phyloP scores from a whole-genome alignment of 2,113 vertebrate genomes.

The Chaetodon auriga region DNA sequence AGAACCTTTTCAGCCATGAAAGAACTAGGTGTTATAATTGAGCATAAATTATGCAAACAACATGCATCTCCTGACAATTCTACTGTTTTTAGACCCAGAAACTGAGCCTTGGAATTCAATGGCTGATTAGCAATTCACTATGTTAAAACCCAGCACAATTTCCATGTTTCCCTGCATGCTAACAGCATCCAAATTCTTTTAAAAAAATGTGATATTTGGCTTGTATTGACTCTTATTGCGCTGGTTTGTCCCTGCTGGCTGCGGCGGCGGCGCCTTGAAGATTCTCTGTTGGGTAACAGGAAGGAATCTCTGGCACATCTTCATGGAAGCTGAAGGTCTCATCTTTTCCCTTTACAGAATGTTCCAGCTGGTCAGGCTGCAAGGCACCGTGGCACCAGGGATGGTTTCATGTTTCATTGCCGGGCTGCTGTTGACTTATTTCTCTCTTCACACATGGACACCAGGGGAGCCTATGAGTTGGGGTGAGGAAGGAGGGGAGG shows the following conservation, averaged over 20 bases:
- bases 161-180: constrained; percentile 1
- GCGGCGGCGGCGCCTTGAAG: constrained; percentile 12
- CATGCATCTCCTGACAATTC: constrained; percentile 29
- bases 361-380: constrained; percentile 65
- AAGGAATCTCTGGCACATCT: constrained; percentile 44
- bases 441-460: constrained; percentile 37
- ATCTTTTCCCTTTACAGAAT: constrained; percentile 48
- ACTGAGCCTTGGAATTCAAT: not conserved
- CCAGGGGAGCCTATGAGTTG: not conserved
- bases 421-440: constrained; percentile 56
- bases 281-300: constrained; percentile 3
- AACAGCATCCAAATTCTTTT: not conserved
- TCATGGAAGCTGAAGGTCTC: constrained; percentile 56
- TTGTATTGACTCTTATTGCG: constrained; percentile 13
- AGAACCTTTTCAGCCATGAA: not conserved
- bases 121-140: constrained; percentile 17
- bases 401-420: constrained; percentile 64
- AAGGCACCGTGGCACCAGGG: constrained; percentile 48
- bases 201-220: not conserved
- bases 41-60: constrained; percentile 44
- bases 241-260: constrained; percentile 2
- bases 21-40: constrained; percentile 10
- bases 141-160: constrained; percentile 15
- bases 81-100: constrained; percentile 2
- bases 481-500: constrained; percentile 9